A percentile compares a stretch with the other conserved stretches of the same genome.
Evolutionary conservation across 2,113 vertebrate species (phyloP).

Genomic region (Cyprinodon variegatus): DNA sequence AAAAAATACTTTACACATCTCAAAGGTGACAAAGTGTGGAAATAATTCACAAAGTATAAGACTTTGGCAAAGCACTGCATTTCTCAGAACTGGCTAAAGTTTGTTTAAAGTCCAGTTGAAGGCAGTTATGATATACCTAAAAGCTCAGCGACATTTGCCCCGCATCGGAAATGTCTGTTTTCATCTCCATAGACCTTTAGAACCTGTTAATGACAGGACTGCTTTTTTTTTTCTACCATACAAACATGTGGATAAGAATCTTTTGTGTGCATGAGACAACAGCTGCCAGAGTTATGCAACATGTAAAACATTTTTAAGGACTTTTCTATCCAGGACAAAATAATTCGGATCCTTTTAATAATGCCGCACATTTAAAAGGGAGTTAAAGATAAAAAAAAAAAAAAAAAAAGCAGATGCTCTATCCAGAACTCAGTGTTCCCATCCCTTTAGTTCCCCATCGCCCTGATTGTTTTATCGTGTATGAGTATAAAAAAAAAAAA

Average conservation of each 20-base stretch:
- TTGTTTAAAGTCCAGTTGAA: conserved; percentile 9
- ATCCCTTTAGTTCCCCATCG: no score
- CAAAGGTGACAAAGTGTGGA: not conserved
- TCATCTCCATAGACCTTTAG: conserved; percentile 21
- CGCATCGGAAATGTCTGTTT: conserved; percentile 3
- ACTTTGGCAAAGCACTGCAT: not conserved
- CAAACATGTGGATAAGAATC: conserved; percentile 13
- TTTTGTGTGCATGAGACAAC: not conserved
- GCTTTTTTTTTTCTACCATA: conserved; percentile 27
- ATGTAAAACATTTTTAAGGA: not conserved
- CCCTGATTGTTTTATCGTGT: no score
- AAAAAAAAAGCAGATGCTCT: no score
- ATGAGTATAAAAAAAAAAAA: no score
- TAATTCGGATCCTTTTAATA: not conserved
- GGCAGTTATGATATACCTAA: not conserved
- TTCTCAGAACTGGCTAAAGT: not conserved
- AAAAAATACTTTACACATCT: not conserved
- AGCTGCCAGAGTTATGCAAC: not conserved
- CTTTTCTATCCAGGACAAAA: no score
- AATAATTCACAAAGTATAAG: not conserved
- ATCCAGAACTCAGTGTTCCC: no score
- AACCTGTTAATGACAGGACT: not conserved
- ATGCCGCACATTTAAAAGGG: not conserved
- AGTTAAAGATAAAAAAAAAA: no score
- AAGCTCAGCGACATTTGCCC: conserved; percentile 20